phyloP scores from a whole-genome alignment of 2,113 vertebrate species.

The Tapirus terrestris region DNA sequence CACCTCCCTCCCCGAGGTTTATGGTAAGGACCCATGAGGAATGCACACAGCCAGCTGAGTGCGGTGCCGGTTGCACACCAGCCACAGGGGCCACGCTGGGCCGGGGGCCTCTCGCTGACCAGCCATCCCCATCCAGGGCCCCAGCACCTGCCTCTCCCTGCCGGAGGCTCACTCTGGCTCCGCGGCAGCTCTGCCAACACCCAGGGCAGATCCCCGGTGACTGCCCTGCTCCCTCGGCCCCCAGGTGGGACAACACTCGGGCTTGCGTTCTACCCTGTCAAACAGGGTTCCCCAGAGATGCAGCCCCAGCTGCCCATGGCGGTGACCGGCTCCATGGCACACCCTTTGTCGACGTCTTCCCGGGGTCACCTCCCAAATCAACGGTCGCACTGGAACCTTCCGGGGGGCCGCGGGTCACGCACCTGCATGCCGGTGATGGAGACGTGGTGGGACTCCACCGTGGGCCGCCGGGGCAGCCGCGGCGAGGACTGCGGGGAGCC shows the following conservation, averaged over 20 bases:
- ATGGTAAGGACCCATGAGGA: fast-evolving
- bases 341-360: not conserved
- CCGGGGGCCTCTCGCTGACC: not conserved
- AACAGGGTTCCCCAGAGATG: not conserved
- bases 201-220: not conserved
- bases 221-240: not conserved
- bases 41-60: fast-evolving
- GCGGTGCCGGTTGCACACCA: not conserved
- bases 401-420: not conserved
- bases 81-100: not conserved
- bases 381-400: not conserved
- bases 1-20: not conserved
- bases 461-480: slow-evolving; percentile 93
- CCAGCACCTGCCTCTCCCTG: not conserved
- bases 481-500: slow-evolving; percentile 96
- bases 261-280: not conserved
- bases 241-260: not conserved
- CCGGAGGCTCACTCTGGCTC: not conserved
- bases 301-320: not conserved
- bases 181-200: not conserved
- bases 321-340: not conserved
- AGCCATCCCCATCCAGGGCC: not conserved
- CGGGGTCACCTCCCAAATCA: not conserved
- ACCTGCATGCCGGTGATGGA: slow-evolving; percentile 98
- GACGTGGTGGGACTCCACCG: slow-evolving; percentile 96